A percentile compares a stretch with the other conserved stretches of the same genome.
Evolutionary conservation across 2,113 vertebrate species (phyloP).

Genomic region (Erythrocercus mccallii): DNA sequence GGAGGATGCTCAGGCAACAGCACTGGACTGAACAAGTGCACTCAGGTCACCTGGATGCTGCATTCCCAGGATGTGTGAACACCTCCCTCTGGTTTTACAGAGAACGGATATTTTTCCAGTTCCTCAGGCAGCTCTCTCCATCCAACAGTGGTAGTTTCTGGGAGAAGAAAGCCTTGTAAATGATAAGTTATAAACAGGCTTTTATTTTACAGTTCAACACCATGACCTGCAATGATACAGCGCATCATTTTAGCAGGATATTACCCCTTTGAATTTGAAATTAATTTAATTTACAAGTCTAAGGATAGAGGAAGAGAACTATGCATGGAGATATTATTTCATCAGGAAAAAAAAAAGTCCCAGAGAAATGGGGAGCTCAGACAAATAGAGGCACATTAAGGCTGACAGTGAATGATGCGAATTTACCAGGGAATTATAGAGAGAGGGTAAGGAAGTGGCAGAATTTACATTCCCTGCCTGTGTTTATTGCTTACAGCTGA

Average conservation of each 20-base stretch:
- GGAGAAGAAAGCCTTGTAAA: neutral
- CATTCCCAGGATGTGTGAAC: neutral
- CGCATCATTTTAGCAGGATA: constrained; percentile 8
- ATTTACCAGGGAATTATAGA: constrained; percentile 48
- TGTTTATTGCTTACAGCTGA: constrained; percentile 62
- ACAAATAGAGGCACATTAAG: constrained; percentile 51
- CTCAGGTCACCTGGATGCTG: neutral
- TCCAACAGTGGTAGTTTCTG: neutral
- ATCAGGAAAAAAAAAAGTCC: neutral
- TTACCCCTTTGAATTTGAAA: constrained; percentile 44
- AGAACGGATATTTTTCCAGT: neutral
- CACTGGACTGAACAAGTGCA: neutral
- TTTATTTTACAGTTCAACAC: constrained; percentile 12
- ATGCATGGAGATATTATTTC: neutral
- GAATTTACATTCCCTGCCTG: constrained; percentile 59
- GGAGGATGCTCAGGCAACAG: neutral
- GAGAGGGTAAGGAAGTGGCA: constrained; percentile 54
- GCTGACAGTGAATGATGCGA: constrained; percentile 37
- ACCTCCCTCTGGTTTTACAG: neutral
- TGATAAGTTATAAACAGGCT: neutral
- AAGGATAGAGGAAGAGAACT: neutral
- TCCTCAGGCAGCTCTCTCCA: neutral
- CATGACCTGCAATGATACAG: constrained; percentile 29
- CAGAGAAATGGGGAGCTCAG: constrained; percentile 33
- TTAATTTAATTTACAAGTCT: constrained; percentile 48